A percentile compares a stretch with the other conserved stretches of the same genome.
phyloP scores from a whole-genome alignment of 2,888 invertebrate genomes.

The Cacoxenus indagator region DNA sequence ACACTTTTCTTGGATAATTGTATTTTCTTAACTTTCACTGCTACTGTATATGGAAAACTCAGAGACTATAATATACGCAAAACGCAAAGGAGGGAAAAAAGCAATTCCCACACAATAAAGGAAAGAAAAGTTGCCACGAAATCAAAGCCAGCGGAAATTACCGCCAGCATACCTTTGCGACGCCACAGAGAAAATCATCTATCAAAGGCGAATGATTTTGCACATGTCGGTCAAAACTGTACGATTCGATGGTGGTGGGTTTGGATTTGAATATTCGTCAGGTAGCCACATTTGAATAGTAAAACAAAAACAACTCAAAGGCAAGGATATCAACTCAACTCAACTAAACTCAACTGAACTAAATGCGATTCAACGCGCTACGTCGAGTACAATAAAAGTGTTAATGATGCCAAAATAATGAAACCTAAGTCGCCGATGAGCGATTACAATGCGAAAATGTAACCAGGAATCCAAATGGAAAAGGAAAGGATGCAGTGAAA shows the following conservation, averaged over 20 bases:
- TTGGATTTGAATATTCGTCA: slow-evolving; percentile 12
- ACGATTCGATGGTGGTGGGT: slow-evolving; percentile 37
- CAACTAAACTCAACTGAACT: slow-evolving; percentile 8
- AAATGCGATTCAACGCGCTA: neutral
- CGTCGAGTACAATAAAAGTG: slow-evolving; percentile 52
- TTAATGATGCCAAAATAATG: slow-evolving; percentile 63
- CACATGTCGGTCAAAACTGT: slow-evolving; percentile 5
- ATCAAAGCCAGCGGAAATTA: neutral
- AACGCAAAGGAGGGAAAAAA: too few relatives aligned
- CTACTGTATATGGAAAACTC: too few relatives aligned
- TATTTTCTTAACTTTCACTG: too few relatives aligned
- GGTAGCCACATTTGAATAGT: neutral
- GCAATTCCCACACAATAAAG: too few relatives aligned
- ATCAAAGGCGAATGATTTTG: neutral
- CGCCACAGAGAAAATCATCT: neutral
- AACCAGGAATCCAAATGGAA: slow-evolving; percentile 37
- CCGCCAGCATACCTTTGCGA: neutral
- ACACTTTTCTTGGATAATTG: too few relatives aligned
- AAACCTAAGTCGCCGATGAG: slow-evolving; percentile 32
- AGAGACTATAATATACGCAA: too few relatives aligned
- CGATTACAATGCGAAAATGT: slow-evolving; percentile 56
- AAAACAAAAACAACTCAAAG: neutral
- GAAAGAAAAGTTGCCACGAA: neutral
- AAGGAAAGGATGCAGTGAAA: slow-evolving; percentile 50
- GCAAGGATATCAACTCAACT: slow-evolving; percentile 9